phyloP scores from a whole-genome alignment of 2,113 vertebrate genomes.

The Sinocyclocheilus grahami region DNA sequence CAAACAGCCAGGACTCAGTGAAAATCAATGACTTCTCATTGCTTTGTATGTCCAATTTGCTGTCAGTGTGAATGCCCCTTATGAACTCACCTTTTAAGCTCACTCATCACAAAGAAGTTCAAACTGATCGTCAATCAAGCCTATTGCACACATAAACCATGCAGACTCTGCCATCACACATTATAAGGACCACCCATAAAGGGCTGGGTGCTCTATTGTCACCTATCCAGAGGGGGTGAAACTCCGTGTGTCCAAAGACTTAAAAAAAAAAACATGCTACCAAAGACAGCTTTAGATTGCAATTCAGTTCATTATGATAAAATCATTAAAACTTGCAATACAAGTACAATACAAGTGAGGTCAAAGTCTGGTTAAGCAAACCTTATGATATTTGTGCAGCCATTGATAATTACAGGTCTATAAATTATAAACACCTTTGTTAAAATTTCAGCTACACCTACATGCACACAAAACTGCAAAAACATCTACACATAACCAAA shows the following conservation, averaged over 20 bases:
- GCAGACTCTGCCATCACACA: neutral
- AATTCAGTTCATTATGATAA: neutral
- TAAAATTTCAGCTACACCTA: neutral
- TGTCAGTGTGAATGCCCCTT: neutral
- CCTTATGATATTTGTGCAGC: neutral
- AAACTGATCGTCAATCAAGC: neutral
- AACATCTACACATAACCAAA: neutral
- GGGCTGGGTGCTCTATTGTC: slow-evolving; percentile 33
- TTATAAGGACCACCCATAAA: slow-evolving; percentile 1
- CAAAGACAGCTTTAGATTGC: neutral
- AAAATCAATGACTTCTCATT: neutral
- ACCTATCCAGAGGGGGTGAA: slow-evolving; percentile 39
- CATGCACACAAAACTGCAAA: neutral
- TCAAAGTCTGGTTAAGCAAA: neutral
- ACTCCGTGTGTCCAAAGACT: slow-evolving; percentile 28
- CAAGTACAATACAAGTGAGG: neutral
- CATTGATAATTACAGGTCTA: neutral
- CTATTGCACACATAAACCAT: neutral
- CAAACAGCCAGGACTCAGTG: too few relatives aligned
- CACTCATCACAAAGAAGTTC: neutral
- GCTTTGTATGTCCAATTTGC: neutral
- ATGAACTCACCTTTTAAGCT: neutral
- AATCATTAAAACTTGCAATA: neutral
- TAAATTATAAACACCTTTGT: neutral
- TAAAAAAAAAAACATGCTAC: slow-evolving; percentile 22